These are phyloP conservation scores for Antheraea yamamai DNA, from an alignment of 2,888 invertebrate genomes.

Conservation along the genomic window DNA sequence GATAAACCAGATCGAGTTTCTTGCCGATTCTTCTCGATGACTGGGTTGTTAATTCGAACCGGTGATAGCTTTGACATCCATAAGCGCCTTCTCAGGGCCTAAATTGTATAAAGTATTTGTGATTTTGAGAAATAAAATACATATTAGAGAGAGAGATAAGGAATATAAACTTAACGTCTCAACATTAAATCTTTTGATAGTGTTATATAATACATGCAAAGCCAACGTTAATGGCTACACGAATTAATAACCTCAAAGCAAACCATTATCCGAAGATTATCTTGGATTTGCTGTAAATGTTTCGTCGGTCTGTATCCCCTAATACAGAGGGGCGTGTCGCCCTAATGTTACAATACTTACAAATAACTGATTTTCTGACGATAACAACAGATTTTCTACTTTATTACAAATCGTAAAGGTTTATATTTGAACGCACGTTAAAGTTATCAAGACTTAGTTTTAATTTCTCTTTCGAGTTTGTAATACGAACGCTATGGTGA, in stretches of 20 bases:
- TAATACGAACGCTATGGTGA: neutral
- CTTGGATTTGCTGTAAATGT: conserved; percentile 11
- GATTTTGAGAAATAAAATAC: too few species aligned
- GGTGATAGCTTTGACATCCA: too few species aligned
- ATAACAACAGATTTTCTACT: neutral
- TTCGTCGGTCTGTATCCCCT: conserved; percentile 7
- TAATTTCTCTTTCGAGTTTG: neutral
- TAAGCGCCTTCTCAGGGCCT: too few species aligned
- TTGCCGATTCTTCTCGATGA: too few species aligned
- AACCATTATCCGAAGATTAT: conserved; percentile 7
- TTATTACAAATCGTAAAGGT: neutral
- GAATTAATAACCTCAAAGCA: conserved; percentile 4
- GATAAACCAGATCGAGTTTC: too few species aligned
- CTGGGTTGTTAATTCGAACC: too few species aligned
- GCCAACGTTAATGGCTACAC: neutral
- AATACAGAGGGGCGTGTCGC: conserved; percentile 36
- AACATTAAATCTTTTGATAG: too few species aligned
- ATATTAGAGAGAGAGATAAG: too few species aligned
- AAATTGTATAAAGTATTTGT: too few species aligned
- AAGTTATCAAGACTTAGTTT: neutral
- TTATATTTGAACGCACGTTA: neutral
- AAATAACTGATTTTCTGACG: neutral
- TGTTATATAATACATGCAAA: neutral
- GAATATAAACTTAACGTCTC: too few species aligned
- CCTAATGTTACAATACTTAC: conserved; percentile 25